These are phyloP conservation scores for Ormyrus nitidulus DNA, from an alignment of 2,888 invertebrate genomes.

Conservation along the genomic window DNA sequence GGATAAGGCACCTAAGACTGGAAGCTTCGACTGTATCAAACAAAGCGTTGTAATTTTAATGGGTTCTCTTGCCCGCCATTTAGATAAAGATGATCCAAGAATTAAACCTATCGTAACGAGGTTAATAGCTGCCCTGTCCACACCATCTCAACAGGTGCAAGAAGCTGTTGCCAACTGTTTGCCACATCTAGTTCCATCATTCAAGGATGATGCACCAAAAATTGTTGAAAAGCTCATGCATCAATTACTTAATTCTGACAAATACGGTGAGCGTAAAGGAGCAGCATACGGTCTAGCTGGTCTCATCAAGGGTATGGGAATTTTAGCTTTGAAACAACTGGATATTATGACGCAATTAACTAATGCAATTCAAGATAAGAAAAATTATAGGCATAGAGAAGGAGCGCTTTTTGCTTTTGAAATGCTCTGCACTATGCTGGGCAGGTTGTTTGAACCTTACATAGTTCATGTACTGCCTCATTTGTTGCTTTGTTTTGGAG, in stretches of 20 bases:
- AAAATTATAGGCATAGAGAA: constrained; percentile 95
- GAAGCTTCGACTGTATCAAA: constrained; percentile 92
- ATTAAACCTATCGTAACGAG: constrained; percentile 96
- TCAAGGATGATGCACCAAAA: constrained; percentile 92
- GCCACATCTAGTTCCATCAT: constrained; percentile 93
- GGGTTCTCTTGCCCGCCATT: constrained; percentile 97
- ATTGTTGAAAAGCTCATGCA: constrained; percentile 92
- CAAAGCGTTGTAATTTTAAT: constrained; percentile 98
- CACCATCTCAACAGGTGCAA: constrained; percentile 96
- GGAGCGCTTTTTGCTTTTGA: constrained; percentile 98
- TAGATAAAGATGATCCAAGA: constrained; percentile 91
- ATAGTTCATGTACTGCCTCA: constrained; percentile 97
- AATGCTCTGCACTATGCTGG: constrained; percentile 95
- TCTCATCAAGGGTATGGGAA: constrained; percentile 96
- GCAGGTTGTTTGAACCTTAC: constrained; percentile 98
- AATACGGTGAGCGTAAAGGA: constrained; percentile 94
- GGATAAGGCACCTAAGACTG: constrained; percentile 93
- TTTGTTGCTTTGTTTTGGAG: constrained; percentile 96
- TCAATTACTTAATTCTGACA: constrained; percentile 91
- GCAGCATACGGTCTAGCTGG: constrained; percentile 99
- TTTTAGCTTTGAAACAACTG: constrained; percentile 94
- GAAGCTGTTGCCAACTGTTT: constrained; percentile 98
- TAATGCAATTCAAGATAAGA: constrained; percentile 96
- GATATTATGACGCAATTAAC: constrained; percentile 97
- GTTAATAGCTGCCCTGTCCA: constrained; percentile 92